phyloP scores from a whole-genome alignment of 2,797 vertebrate genomes.

The Lagorchestes hirsutus region DNA sequence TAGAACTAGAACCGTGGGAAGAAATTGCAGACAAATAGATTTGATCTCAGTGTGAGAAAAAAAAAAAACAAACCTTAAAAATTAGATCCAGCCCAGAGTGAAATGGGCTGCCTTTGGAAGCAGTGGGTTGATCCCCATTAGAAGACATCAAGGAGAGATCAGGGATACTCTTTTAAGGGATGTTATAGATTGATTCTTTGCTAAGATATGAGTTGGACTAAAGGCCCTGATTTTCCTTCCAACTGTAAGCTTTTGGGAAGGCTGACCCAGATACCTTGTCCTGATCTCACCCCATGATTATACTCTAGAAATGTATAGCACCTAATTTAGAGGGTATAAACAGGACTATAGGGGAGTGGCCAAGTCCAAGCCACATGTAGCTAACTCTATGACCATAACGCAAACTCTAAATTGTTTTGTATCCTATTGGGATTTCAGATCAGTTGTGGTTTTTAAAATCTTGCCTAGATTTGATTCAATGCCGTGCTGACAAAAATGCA shows the following conservation, averaged over 20 bases:
- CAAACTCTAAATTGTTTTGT: background rate
- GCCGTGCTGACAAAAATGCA: background rate
- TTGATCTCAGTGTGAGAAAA: background rate
- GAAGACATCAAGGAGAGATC: background rate
- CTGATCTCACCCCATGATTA: background rate
- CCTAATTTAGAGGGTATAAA: background rate
- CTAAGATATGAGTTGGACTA: background rate
- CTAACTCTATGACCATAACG: background rate
- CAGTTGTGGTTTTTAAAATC: conserved; percentile 8
- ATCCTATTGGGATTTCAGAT: background rate
- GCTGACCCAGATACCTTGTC: background rate
- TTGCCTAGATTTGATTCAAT: background rate
- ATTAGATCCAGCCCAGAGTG: background rate
- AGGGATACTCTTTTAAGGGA: background rate
- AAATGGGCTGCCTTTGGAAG: background rate
- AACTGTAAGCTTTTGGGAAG: background rate
- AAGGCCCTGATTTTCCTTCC: background rate
- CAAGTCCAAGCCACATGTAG: background rate
- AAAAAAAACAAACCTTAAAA: background rate
- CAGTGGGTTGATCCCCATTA: background rate
- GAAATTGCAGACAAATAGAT: background rate
- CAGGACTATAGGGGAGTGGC: background rate
- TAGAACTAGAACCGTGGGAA: background rate
- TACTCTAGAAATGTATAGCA: background rate
- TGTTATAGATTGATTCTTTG: background rate